These are phyloP conservation scores for Symphodus melops DNA, from an alignment of 2,113 vertebrate genomes.

Conservation along the genomic window DNA sequence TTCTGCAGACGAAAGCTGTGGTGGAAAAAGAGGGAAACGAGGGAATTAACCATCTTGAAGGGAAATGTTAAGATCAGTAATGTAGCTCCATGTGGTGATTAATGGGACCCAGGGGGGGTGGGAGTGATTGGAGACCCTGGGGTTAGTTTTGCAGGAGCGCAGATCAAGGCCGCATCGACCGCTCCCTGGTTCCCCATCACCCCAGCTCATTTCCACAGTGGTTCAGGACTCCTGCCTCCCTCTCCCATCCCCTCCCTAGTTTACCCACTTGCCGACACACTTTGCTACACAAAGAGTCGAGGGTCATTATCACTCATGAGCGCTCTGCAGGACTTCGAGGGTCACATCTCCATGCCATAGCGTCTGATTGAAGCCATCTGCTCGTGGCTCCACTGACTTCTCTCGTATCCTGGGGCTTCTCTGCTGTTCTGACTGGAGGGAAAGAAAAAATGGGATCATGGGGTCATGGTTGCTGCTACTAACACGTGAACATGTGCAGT, in stretches of 20 bases:
- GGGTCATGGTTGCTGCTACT: background rate
- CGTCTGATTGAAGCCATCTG: constrained; percentile 34
- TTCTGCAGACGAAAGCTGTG: constrained; percentile 38
- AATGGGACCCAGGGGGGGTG: constrained; percentile 24
- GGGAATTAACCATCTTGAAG: constrained; percentile 32
- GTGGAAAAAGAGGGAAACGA: constrained; percentile 20
- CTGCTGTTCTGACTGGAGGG: background rate
- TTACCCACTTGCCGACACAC: constrained; percentile 25
- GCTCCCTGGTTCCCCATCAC: constrained; percentile 10
- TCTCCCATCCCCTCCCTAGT: background rate
- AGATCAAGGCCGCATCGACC: constrained; percentile 42
- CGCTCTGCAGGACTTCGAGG: constrained; percentile 44
- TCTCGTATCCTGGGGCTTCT: background rate
- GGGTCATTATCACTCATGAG: constrained; percentile 53
- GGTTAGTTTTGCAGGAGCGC: constrained; percentile 18
- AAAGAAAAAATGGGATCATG: background rate
- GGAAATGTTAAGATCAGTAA: constrained; percentile 40
- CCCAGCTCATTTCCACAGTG: constrained; percentile 19
- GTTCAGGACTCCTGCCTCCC: constrained; percentile 25
- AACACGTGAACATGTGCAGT: too few species aligned
- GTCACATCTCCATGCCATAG: constrained; percentile 2
- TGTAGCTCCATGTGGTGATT: constrained; percentile 41
- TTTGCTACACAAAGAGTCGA: constrained; percentile 34
- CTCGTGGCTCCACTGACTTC: constrained; percentile 6
- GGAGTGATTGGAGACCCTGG: constrained; percentile 3